phyloP scores from a whole-genome alignment of 2,797 vertebrate genomes.

The Microctenopoma stevenorrisi region DNA sequence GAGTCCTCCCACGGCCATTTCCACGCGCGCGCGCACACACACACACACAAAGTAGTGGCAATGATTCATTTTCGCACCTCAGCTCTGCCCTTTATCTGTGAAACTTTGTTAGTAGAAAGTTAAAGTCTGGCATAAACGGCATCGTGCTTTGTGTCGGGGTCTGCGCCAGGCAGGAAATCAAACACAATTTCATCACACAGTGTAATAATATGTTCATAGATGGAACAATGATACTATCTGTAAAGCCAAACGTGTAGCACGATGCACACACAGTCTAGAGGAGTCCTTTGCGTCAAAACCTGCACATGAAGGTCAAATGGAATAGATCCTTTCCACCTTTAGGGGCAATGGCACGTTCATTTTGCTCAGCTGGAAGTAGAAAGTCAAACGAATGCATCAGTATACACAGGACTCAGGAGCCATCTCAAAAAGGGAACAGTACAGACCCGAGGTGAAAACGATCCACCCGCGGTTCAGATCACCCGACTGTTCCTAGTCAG shows the following conservation, averaged over 20 bases:
- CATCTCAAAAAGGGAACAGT: background rate
- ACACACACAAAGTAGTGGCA: background rate
- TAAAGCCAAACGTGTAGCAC: background rate
- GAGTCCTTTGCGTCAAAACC: conserved; percentile 1
- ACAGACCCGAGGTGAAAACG: background rate
- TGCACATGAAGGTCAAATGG: conserved; percentile 10
- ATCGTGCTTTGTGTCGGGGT: background rate
- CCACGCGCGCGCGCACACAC: conserved; percentile 41
- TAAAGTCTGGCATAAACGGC: conserved; percentile 33
- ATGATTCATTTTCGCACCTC: conserved; percentile 53
- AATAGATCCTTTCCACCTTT: background rate
- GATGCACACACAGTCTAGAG: conserved; percentile 1
- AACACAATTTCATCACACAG: conserved; percentile 49
- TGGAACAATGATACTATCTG: conserved; percentile 54
- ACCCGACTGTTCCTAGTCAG: conserved; percentile 67
- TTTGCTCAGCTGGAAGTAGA: background rate
- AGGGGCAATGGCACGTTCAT: background rate
- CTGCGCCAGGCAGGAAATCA: conserved; percentile 40
- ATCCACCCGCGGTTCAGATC: conserved; percentile 26
- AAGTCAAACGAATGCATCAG: background rate
- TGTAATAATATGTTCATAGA: conserved; percentile 38
- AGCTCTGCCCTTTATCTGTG: conserved; percentile 62
- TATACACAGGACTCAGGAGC: background rate
- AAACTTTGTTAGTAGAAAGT: conserved; percentile 38
- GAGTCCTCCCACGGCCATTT: conserved; percentile 76